Percentiles rank a stretch among this genome's conserved stretches.
Conservation (phyloP, 2,797 vertebrate genomes). For the Ptychadena robeensis region DNA sequence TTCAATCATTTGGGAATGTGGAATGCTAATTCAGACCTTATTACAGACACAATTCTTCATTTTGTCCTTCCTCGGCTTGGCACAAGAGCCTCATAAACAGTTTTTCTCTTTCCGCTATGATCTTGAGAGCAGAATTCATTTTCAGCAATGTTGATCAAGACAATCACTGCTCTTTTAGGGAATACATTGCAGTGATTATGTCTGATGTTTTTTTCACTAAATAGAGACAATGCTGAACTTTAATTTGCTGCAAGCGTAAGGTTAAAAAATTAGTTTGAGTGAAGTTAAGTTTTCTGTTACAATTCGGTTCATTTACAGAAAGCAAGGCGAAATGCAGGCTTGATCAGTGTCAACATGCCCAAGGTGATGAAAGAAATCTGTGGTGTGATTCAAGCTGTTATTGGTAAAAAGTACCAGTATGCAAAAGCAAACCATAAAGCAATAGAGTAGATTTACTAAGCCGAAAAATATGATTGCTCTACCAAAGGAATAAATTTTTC, state of each 20-base stretch:
- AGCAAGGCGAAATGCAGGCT: not conserved
- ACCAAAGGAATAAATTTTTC: no score
- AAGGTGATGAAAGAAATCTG: not conserved
- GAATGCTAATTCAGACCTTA: constrained; percentile 63
- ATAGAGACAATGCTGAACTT: constrained; percentile 21
- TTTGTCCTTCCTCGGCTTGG: constrained; percentile 61
- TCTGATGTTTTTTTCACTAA: constrained; percentile 11
- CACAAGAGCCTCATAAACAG: constrained; percentile 62
- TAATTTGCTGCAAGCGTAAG: not conserved
- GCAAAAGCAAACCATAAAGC: no score
- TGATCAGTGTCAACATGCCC: not conserved
- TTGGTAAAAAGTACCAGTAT: not conserved
- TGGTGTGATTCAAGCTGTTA: not conserved
- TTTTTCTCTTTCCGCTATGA: constrained; percentile 60
- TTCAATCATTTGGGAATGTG: constrained; percentile 62
- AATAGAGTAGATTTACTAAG: no score
- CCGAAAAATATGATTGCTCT: no score
- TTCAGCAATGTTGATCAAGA: constrained; percentile 48
- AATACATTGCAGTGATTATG: constrained; percentile 38
- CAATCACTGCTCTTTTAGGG: constrained; percentile 39
- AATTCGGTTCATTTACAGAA: not conserved
- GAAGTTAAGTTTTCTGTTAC: not conserved
- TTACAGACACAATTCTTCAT: constrained; percentile 63
- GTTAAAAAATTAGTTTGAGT: not conserved
- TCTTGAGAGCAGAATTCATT: constrained; percentile 58